Conservation (phyloP, 2,797 vertebrate genomes). For the Lerista edwardsae region DNA sequence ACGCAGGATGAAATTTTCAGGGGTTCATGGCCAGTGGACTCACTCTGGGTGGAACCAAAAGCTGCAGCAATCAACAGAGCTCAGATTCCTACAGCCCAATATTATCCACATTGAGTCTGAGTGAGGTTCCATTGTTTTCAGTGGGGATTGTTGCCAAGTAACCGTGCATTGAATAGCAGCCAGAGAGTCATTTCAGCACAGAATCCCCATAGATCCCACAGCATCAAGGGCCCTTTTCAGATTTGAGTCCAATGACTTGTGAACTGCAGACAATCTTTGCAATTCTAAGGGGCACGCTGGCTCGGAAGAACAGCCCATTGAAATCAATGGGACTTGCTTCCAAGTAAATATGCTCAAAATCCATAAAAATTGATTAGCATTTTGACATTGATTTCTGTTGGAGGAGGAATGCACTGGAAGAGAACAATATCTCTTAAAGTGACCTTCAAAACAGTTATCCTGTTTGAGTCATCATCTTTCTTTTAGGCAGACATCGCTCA, state of each 20-base stretch:
- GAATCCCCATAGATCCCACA: not conserved
- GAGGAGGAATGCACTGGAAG: no score
- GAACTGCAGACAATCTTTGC: not conserved
- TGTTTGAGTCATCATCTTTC: not conserved
- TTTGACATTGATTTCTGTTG: not conserved
- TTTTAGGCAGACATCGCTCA: not conserved
- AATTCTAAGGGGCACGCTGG: not conserved
- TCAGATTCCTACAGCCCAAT: not conserved
- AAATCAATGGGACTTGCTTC: not conserved
- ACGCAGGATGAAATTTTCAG: conserved; percentile 21
- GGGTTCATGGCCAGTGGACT: not conserved
- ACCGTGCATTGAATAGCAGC: not conserved
- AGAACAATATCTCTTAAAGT: not conserved
- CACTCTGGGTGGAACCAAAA: not conserved
- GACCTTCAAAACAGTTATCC: not conserved
- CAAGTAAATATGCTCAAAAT: not conserved
- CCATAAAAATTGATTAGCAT: not conserved
- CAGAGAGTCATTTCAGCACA: not conserved
- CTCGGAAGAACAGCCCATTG: not conserved
- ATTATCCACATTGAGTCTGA: not conserved
- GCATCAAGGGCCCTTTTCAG: not conserved
- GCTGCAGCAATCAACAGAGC: not conserved
- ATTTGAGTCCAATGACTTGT: not conserved
- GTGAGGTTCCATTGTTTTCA: not conserved
- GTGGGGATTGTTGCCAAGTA: not conserved